Evolutionary conservation across 2,888 invertebrate species (phyloP).

Genomic region (Tridacna crocea): DNA sequence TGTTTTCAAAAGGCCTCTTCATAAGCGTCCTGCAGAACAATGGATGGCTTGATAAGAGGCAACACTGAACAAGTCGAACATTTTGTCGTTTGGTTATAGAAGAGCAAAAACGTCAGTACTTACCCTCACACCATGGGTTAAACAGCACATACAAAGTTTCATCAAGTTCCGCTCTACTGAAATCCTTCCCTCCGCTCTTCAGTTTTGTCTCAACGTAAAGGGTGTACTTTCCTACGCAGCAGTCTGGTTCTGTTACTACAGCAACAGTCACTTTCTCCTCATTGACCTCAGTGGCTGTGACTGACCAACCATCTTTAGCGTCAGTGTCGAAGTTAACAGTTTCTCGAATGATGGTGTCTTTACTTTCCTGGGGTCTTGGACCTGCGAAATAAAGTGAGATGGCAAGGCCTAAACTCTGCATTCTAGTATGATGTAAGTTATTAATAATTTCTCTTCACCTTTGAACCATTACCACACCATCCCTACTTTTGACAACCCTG

Average conservation of each 20-base stretch:
- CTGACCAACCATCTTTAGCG: constrained; percentile 55
- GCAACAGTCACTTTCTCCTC: constrained; percentile 53
- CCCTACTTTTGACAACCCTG: no score
- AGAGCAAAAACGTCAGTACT: neutral
- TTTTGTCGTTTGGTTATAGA: no score
- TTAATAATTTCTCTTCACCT: no score
- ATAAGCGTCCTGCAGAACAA: no score
- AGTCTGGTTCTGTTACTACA: constrained; percentile 66
- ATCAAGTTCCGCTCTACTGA: constrained; percentile 65
- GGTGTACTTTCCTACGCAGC: constrained; percentile 74
- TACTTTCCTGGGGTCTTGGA: constrained; percentile 75
- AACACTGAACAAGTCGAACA: no score
- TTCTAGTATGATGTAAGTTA: no score
- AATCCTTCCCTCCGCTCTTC: constrained; percentile 48
- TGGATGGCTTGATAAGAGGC: no score
- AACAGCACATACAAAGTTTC: constrained; percentile 92
- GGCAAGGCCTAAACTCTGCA: no score
- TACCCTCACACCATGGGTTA: constrained; percentile 95
- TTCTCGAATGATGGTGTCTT: constrained; percentile 73
- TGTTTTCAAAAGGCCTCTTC: no score
- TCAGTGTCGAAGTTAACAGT: constrained; percentile 38
- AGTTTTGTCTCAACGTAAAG: constrained; percentile 72
- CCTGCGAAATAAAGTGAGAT: constrained; percentile 58
- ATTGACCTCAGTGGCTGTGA: constrained; percentile 32
- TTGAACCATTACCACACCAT: no score